Percentiles rank a stretch among this genome's conserved stretches.
Conservation (phyloP, 2,888 invertebrate genomes). For the Eulithis prunata region DNA sequence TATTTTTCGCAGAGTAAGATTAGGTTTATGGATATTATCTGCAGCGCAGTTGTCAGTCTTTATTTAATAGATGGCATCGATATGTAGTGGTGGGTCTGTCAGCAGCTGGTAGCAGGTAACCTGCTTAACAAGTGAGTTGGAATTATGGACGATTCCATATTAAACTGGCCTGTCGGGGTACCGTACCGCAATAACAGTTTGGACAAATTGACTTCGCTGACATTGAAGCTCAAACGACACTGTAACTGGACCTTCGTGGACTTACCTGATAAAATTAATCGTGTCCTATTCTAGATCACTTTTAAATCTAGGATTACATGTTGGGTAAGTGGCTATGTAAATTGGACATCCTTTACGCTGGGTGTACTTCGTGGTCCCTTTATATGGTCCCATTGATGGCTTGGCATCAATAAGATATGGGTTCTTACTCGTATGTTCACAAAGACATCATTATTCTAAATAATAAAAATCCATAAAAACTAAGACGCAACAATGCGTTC, state of each 20-base stretch:
- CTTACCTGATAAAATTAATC: conserved; percentile 43
- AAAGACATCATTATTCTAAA: too few species aligned
- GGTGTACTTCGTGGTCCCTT: too few species aligned
- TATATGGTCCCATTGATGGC: too few species aligned
- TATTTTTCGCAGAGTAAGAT: too few species aligned
- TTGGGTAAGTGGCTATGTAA: background rate
- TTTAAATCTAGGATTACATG: background rate
- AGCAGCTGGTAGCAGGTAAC: background rate
- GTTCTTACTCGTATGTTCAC: too few species aligned
- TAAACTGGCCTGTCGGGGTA: conserved; percentile 65
- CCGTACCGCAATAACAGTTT: conserved; percentile 76
- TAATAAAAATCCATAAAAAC: too few species aligned
- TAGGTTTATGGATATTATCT: too few species aligned
- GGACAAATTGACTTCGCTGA: conserved; percentile 78
- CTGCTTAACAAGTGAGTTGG: conserved; percentile 38
- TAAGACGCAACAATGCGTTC: background rate
- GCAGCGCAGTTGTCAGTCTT: too few species aligned
- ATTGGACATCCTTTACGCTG: too few species aligned
- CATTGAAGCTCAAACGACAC: conserved; percentile 64
- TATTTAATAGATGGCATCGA: background rate
- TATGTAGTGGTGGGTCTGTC: background rate
- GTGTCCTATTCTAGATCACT: conserved; percentile 7
- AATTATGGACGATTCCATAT: conserved; percentile 75
- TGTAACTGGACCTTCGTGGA: conserved; percentile 56
- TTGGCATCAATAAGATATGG: too few species aligned